Evolutionary conservation across 2,113 vertebrate genomes (phyloP).

Genomic region (Nyctereutes procyonoides): DNA sequence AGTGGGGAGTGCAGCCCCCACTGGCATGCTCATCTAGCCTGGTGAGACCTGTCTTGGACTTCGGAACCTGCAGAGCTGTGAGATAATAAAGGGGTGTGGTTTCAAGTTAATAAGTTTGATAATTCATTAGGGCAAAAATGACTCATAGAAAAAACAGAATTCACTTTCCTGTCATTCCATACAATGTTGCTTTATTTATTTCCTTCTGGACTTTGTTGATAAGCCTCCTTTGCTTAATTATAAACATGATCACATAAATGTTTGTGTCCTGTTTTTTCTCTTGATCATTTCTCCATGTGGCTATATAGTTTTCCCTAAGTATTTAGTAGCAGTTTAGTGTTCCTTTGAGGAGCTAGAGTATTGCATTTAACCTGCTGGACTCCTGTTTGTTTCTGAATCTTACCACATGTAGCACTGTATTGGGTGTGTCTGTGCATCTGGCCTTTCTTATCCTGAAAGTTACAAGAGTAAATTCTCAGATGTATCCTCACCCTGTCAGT

Average conservation of each 20-base stretch:
- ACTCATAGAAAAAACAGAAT: background rate
- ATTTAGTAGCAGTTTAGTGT: background rate
- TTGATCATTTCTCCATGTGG: background rate
- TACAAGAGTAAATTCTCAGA: background rate
- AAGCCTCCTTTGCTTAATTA: background rate
- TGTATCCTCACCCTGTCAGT: background rate
- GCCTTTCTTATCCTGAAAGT: background rate
- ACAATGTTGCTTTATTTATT: background rate
- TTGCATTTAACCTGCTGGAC: background rate
- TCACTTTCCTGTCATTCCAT: background rate
- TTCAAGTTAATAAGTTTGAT: background rate
- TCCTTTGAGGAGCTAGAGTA: background rate
- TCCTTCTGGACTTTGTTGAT: background rate
- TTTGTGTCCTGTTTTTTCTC: background rate
- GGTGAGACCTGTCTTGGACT: background rate
- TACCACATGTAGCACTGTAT: background rate
- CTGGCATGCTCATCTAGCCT: background rate
- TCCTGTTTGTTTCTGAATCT: background rate
- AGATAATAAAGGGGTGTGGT: background rate
- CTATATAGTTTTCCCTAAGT: background rate
- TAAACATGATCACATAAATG: background rate
- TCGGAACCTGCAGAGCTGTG: background rate
- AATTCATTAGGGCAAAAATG: background rate
- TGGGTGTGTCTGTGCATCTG: background rate
- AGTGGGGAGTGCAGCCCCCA: background rate